Percentiles rank a stretch among this genome's conserved stretches.
Conservation (phyloP, 1,140 invertebrate genomes). For the Harlomillsia oculata region DNA sequence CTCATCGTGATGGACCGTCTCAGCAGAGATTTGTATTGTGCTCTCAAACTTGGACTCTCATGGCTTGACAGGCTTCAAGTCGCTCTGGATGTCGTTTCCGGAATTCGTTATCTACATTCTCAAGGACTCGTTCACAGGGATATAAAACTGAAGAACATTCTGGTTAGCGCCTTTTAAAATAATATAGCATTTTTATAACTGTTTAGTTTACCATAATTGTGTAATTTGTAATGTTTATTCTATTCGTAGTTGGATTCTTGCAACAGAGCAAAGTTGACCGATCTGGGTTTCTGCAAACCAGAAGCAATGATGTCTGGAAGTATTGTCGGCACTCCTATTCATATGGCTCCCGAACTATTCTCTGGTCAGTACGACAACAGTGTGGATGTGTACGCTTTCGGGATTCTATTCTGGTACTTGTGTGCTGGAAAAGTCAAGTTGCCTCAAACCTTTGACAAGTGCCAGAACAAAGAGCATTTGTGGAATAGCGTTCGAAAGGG, state of each 20-base stretch:
- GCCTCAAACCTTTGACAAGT: conserved; percentile 72
- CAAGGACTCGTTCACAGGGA: conserved; percentile 79
- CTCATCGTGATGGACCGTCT: conserved; percentile 66
- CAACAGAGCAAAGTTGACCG: conserved; percentile 71
- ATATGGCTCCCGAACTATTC: conserved; percentile 84
- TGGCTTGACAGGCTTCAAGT: conserved; percentile 59
- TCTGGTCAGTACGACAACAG: conserved; percentile 70
- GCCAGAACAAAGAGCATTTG: conserved; percentile 76
- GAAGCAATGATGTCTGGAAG: conserved; percentile 83
- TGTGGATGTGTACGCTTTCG: conserved; percentile 85
- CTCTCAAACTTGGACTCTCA: conserved; percentile 59
- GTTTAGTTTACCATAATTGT: neutral
- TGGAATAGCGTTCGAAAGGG: conserved; percentile 77
- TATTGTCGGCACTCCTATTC: conserved; percentile 77
- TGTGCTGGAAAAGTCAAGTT: conserved; percentile 72
- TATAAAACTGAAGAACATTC: conserved; percentile 82
- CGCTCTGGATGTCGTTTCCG: conserved; percentile 71
- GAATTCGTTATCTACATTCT: conserved; percentile 77
- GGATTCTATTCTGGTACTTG: conserved; percentile 83
- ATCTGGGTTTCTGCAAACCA: conserved; percentile 83
- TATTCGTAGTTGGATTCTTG: conserved; percentile 53
- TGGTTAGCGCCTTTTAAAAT: conserved; percentile 45
- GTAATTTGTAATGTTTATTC: neutral
- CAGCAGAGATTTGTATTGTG: conserved; percentile 68
- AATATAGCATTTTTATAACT: neutral